Evolutionary conservation across 2,888 invertebrate genomes (phyloP).

Genomic region (Hypomecis atomaria): DNA sequence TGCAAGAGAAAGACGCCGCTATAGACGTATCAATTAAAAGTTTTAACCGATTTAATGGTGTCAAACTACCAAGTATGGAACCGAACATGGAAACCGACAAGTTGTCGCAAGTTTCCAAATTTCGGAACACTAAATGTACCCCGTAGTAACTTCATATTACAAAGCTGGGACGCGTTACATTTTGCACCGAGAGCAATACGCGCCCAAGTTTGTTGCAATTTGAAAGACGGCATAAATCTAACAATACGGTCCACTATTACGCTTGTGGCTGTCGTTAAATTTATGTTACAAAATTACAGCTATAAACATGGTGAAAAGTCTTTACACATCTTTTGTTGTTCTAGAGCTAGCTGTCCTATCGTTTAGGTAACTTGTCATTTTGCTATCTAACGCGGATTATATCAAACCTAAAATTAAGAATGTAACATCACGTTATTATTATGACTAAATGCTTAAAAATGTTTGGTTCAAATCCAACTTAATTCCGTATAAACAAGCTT

Average conservation of each 20-base stretch:
- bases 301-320: conserved; percentile 22
- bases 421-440: background rate
- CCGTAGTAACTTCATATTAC: conserved; percentile 37
- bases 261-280: conserved; percentile 32
- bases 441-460: background rate
- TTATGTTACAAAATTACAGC: conserved; percentile 32
- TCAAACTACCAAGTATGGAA: conserved; percentile 53
- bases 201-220: conserved; percentile 43
- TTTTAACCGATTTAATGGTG: conserved; percentile 53
- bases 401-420: background rate
- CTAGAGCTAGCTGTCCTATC: background rate
- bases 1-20: conserved; percentile 40
- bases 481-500: conserved; percentile 2
- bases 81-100: conserved; percentile 47
- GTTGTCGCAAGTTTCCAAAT: conserved; percentile 48
- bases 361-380: background rate
- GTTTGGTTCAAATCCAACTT: conserved; percentile 5
- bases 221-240: conserved; percentile 42
- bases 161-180: conserved; percentile 34
- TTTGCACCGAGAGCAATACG: conserved; percentile 40
- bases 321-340: conserved; percentile 11
- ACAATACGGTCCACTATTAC: conserved; percentile 37
- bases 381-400: background rate
- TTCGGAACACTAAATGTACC: conserved; percentile 37
- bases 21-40: conserved; percentile 60